Evolutionary conservation across 2,113 vertebrate species (phyloP).

Genomic region (Sardina pilchardus): DNA sequence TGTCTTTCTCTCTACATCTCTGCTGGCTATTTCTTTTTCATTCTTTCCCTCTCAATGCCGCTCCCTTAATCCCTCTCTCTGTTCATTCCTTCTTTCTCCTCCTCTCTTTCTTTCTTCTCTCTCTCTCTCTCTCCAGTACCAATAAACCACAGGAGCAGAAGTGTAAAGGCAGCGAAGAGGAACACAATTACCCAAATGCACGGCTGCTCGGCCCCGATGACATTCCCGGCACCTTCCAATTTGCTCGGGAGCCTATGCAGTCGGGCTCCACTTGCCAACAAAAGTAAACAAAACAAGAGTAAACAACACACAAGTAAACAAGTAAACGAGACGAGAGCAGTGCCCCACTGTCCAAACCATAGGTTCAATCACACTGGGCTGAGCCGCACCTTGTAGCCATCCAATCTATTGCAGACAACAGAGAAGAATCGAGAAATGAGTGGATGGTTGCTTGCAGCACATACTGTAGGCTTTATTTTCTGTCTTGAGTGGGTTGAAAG

Average conservation of each 20-base stretch:
- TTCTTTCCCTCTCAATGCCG: neutral
- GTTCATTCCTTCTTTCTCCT: neutral
- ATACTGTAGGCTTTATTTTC: neutral
- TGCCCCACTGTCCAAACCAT: neutral
- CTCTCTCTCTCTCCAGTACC: neutral
- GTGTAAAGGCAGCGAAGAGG: neutral
- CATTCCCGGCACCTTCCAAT: neutral
- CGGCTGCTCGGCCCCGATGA: neutral
- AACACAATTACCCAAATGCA: neutral
- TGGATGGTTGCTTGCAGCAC: neutral
- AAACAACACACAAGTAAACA: neutral
- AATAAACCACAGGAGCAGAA: neutral
- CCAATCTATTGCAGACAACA: neutral
- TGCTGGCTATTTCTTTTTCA: neutral
- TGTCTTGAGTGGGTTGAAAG: neutral
- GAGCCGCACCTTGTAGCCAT: neutral
- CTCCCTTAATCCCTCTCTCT: neutral
- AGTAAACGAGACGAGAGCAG: neutral
- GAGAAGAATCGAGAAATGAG: neutral
- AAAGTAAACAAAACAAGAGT: neutral
- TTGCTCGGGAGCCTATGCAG: no score
- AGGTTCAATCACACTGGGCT: neutral
- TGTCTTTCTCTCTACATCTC: neutral
- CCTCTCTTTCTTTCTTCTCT: neutral
- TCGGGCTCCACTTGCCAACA: no score